A percentile compares a stretch with the other conserved stretches of the same genome.
These are phyloP conservation scores for Carcinoscorpius rotundicauda DNA, from an alignment of 1,140 invertebrate genomes.

Conservation along the genomic window DNA sequence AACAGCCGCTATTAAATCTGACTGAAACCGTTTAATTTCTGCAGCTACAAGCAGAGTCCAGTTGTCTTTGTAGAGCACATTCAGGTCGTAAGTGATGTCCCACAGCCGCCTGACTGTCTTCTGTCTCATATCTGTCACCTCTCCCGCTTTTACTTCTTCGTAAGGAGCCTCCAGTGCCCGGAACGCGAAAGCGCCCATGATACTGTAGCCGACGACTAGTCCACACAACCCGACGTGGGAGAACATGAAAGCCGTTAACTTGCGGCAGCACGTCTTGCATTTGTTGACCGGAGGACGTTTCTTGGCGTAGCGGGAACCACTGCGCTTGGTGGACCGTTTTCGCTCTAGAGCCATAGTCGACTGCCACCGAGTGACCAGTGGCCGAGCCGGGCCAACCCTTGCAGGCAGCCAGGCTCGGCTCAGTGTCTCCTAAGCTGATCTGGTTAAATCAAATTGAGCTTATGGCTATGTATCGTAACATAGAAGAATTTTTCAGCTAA, in stretches of 20 bases:
- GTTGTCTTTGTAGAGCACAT: slow-evolving; percentile 87
- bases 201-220: slow-evolving; percentile 83
- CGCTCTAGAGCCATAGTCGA: too few relatives aligned
- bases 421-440: too few relatives aligned
- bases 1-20: slow-evolving; percentile 59
- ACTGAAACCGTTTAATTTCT: slow-evolving; percentile 75
- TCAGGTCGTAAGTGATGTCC: slow-evolving; percentile 86
- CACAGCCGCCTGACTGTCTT: slow-evolving; percentile 48
- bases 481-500: too few relatives aligned
- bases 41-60: slow-evolving; percentile 50
- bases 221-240: slow-evolving; percentile 86
- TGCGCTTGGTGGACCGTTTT: too few relatives aligned
- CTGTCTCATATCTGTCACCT: slow-evolving; percentile 29
- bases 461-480: too few relatives aligned
- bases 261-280: slow-evolving; percentile 59
- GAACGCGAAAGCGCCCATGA: slow-evolving; percentile 86
- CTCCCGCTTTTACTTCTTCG: slow-evolving; percentile 42
- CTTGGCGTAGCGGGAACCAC: too few relatives aligned
- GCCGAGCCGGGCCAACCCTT: too few relatives aligned
- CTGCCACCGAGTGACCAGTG: too few relatives aligned
- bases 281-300: slow-evolving; percentile 28
- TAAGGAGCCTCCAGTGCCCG: slow-evolving; percentile 69
- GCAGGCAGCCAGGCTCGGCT: too few relatives aligned
- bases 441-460: too few relatives aligned
- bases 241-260: slow-evolving; percentile 82